Conservation (phyloP, 2,888 invertebrate species). For the Chironomus riparius region DNA sequence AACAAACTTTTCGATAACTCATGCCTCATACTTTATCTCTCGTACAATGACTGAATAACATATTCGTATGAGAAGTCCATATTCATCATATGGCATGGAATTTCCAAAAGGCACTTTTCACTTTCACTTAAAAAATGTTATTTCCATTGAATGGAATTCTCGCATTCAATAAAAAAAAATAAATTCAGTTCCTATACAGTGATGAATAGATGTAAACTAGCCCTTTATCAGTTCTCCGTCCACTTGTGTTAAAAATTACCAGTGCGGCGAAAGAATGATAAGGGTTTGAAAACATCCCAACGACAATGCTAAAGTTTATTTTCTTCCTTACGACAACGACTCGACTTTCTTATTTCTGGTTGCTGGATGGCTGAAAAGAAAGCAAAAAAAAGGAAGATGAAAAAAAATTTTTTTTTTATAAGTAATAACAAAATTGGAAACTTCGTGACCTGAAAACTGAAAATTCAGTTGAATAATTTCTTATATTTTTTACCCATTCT, state of each 20-base stretch:
- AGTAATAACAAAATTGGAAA: neutral
- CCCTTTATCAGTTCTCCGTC: conserved; percentile 99
- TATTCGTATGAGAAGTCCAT: too few relatives aligned
- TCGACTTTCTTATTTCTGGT: neutral
- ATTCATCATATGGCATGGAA: too few relatives aligned
- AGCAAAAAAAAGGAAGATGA: too few relatives aligned
- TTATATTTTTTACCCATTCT: neutral
- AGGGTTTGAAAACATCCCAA: conserved; percentile 56
- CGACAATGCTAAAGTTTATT: neutral
- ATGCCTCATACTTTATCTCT: too few relatives aligned
- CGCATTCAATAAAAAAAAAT: neutral
- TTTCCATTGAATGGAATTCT: neutral
- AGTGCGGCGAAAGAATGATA: conserved; percentile 90
- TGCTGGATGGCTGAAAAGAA: neutral
- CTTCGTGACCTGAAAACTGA: conserved; percentile 2
- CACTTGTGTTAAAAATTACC: conserved; percentile 71
- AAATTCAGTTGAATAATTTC: neutral
- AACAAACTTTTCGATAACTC: too few relatives aligned
- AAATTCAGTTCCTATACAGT: neutral
- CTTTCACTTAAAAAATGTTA: neutral
- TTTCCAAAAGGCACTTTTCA: too few relatives aligned
- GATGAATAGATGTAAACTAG: conserved; percentile 32
- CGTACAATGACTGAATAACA: too few relatives aligned
- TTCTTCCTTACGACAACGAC: neutral
- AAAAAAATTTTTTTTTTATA: too few relatives aligned